phyloP scores from a whole-genome alignment of 2,888 invertebrate genomes.

The Drosophila cyrtoloma region DNA sequence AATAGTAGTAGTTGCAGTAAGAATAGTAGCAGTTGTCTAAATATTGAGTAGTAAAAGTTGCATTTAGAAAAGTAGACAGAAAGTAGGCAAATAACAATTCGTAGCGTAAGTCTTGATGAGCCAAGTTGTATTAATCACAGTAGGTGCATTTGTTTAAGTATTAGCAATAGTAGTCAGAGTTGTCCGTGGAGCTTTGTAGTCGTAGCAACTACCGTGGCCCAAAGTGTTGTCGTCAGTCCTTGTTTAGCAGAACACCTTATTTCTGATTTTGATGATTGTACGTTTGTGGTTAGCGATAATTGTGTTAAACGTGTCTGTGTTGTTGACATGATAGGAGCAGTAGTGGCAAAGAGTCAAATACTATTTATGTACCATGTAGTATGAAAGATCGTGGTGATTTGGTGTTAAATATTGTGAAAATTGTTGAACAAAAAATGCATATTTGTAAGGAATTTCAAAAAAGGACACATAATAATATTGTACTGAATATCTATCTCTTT shows the following conservation, averaged over 20 bases:
- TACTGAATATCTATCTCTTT: not conserved
- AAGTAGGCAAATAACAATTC: not conserved
- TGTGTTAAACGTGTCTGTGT: not conserved
- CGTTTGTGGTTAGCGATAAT: not conserved
- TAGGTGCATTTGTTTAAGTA: no score
- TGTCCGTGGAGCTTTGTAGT: not conserved
- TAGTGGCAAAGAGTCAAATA: not conserved
- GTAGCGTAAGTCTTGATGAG: not conserved
- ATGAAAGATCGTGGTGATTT: not conserved
- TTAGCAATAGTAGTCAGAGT: not conserved
- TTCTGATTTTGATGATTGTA: not conserved
- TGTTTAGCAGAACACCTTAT: not conserved
- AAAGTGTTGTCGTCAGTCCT: not conserved
- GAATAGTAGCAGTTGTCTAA: not conserved
- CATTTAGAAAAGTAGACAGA: not conserved
- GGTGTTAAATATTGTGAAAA: conserved; percentile 3
- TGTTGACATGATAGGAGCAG: not conserved
- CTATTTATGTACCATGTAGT: not conserved
- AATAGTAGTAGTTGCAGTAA: not conserved
- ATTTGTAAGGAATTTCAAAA: conserved; percentile 3
- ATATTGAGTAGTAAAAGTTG: not conserved
- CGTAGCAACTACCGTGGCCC: not conserved
- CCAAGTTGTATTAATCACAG: not conserved
- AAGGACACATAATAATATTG: not conserved
- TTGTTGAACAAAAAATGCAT: conserved; percentile 10